phyloP scores from a whole-genome alignment of 2,888 invertebrate species.

The Labia minor region DNA sequence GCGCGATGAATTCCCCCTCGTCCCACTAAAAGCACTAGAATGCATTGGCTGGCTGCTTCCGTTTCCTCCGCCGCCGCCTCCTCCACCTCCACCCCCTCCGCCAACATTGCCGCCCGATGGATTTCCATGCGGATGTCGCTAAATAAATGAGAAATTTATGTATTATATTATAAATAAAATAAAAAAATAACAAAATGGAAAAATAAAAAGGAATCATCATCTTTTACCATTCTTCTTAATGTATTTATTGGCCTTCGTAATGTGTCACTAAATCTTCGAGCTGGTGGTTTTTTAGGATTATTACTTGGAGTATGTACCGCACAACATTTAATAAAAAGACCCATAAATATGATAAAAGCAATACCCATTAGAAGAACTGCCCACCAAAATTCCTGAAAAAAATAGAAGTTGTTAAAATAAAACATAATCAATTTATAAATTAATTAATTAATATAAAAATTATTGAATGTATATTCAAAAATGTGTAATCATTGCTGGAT shows the following conservation, averaged over 20 bases:
- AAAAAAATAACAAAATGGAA: neutral
- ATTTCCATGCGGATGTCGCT: constrained; percentile 42
- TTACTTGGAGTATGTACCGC: constrained; percentile 99
- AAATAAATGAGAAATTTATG: constrained; percentile 20
- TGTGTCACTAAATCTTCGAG: constrained; percentile 85
- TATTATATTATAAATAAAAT: neutral
- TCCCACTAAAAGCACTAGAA: constrained; percentile 29
- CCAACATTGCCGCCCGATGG: constrained; percentile 37
- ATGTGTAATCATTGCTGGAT: too few species aligned
- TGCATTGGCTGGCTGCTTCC: too few species aligned
- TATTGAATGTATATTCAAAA: too few species aligned
- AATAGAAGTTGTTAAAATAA: too few species aligned
- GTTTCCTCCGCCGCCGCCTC: constrained; percentile 30
- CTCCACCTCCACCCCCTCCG: constrained; percentile 32
- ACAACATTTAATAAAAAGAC: constrained; percentile 96
- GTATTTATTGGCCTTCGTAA: constrained; percentile 84
- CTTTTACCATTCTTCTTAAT: constrained; percentile 67
- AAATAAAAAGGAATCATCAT: constrained; percentile 21
- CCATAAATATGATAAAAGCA: constrained; percentile 89
- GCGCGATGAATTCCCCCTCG: constrained; percentile 29
- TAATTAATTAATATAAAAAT: neutral
- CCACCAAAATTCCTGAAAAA: constrained; percentile 77
- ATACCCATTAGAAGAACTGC: constrained; percentile 85
- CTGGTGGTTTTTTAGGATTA: constrained; percentile 94
- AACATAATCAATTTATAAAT: constrained; percentile 19